These are phyloP conservation scores for Amphipyra berbera DNA, from an alignment of 2,888 invertebrate genomes.

Conservation along the genomic window DNA sequence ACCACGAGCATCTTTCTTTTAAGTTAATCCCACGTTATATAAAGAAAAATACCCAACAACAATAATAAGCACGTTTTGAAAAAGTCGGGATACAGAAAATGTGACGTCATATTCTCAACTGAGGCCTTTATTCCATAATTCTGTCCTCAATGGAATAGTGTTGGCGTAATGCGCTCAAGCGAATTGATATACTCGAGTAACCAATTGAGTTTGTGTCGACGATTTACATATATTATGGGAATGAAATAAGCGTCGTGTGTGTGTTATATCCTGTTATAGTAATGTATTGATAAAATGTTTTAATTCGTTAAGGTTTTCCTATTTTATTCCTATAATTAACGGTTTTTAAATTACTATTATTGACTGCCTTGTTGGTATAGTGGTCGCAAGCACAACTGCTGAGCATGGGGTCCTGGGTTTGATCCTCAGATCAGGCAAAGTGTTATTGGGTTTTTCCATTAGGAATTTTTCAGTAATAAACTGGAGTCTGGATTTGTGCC, in stretches of 20 bases:
- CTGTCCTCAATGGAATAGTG: conserved; percentile 45
- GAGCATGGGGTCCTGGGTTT: too few species aligned
- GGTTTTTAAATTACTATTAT: too few species aligned
- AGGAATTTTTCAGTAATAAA: too few species aligned
- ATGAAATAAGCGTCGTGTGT: conserved; percentile 32
- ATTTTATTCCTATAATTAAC: too few species aligned
- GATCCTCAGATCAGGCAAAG: too few species aligned
- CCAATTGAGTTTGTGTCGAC: conserved; percentile 48
- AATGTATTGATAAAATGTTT: background rate
- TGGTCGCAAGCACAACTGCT: too few species aligned
- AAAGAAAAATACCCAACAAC: conserved; percentile 3
- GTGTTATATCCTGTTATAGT: conserved; percentile 61
- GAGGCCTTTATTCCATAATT: conserved; percentile 49
- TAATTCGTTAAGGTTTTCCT: too few species aligned
- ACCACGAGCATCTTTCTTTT: too few species aligned
- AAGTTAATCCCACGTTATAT: too few species aligned
- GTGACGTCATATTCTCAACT: conserved; percentile 50
- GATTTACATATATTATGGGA: conserved; percentile 63
- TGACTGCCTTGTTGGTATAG: too few species aligned
- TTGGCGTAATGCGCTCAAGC: conserved; percentile 32
- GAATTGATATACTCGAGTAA: conserved; percentile 35
- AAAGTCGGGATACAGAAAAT: conserved; percentile 47
- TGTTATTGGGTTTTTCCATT: too few species aligned
- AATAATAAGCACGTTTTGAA: conserved; percentile 52
- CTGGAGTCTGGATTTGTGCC: too few species aligned